Base-by-base conservation (phyloP, 2,888 invertebrate genomes). In the Palloptera scutellata region DNA sequence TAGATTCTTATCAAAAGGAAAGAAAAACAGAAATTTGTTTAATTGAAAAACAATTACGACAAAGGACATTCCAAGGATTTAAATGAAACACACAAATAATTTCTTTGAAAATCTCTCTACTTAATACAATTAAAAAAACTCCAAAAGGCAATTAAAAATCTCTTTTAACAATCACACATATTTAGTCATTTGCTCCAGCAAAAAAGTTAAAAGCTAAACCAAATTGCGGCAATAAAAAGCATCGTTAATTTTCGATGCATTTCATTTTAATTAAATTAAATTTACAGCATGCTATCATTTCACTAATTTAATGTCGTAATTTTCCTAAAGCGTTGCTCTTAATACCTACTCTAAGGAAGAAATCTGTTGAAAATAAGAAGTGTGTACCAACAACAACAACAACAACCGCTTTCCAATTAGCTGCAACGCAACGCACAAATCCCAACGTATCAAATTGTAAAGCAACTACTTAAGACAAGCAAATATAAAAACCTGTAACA, bases 401-500 rank as follows among this genome's bases (percentile, higher is more conserved):
- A 55, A 41, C n/a, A 42, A 40, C 42, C 52, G 12, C 60, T 64
- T 64, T 61, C 57, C 68, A 68, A 64, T 64, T 68, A 64, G 68
- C 57, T 53, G 42, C 15, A 17, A 52, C 15, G 17, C n/a, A 30
- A 48, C 15, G 48, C 20, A 19, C 51, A 48, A 55, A 41, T 61
- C 54, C 60, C 51, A 48, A 48, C 51, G 15, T 48, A 48, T n/a
- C 51, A 48, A 77, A 69, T 73, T 51, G 30, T 30, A 30, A 30
- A 30, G 30, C 6, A 30, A 30, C 30, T 30, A 30, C 30, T 30
- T 30, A 30, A 30, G 30, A 30, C 6, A 30, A 30, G 6, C 30
- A 30, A 30, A 30, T 30, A 30, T 4, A 30, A 65, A 53, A 64
- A 61, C 43, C 64, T 73, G 73, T 75, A 74, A 75, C 79, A 77